Evolutionary conservation across 2,888 invertebrate genomes (phyloP).

Genomic region (Miltochrista miniata): DNA sequence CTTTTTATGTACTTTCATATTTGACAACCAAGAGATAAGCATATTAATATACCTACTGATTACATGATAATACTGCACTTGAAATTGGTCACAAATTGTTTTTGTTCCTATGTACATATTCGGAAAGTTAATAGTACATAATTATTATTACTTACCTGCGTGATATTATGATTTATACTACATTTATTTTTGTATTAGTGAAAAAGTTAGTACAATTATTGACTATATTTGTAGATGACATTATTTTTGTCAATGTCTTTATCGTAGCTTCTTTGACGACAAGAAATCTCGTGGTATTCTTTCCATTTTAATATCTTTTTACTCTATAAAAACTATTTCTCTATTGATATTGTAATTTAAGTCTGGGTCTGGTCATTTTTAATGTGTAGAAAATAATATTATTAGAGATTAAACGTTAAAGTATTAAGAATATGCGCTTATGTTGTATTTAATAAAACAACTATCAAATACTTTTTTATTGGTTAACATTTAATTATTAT

Average conservation of each 20-base stretch:
- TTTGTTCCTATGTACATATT: background rate
- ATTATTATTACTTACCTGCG: background rate
- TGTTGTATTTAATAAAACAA: constrained; percentile 7
- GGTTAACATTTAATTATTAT: constrained; percentile 7
- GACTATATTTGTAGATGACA: no score
- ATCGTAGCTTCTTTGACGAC: background rate
- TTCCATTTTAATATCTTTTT: constrained; percentile 3
- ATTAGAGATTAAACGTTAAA: background rate
- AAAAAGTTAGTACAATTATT: constrained; percentile 4
- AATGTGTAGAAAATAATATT: constrained; percentile 10
- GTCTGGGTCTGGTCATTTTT: constrained; percentile 10
- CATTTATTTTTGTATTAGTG: constrained; percentile 41
- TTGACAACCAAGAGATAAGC: no score
- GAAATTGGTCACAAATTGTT: constrained; percentile 1
- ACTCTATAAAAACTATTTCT: constrained; percentile 17
- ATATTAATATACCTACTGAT: no score
- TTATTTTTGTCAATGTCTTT: background rate
- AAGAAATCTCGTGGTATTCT: background rate
- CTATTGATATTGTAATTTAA: constrained; percentile 5
- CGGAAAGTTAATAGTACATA: background rate
- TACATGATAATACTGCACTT: no score
- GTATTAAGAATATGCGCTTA: constrained; percentile 1
- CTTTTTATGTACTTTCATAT: no score
- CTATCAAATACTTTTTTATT: constrained; percentile 13
- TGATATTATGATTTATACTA: constrained; percentile 18